Percentiles rank a stretch among this genome's conserved stretches.
These are phyloP conservation scores for Caenorhabditis sp. DNA, from an alignment of 2,888 invertebrate species.

Conservation along the genomic window DNA sequence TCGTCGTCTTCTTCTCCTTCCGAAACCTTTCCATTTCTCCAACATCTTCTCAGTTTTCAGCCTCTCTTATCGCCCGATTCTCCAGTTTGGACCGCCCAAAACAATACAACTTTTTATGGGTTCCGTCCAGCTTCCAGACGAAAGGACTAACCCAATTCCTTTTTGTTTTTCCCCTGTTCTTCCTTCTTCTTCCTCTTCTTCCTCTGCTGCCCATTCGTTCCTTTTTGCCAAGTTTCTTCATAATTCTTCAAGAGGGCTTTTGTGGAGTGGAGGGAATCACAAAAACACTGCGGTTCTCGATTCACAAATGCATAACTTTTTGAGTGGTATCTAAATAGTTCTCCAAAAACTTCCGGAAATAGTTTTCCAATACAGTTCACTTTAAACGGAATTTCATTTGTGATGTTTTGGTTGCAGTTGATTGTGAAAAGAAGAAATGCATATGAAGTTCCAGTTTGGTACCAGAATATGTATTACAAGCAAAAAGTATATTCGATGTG, in stretches of 20 bases:
- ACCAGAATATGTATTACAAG: no score
- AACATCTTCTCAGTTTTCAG: slow-evolving; percentile 47
- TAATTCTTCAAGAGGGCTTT: neutral
- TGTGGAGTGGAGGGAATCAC: no score
- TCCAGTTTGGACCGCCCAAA: slow-evolving; percentile 3
- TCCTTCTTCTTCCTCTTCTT: neutral
- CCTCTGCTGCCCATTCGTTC: slow-evolving; percentile 4
- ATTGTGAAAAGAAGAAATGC: no score
- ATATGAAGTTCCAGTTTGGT: no score
- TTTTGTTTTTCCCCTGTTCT: neutral
- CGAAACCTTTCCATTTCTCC: neutral
- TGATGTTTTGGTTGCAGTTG: no score
- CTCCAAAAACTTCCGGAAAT: neutral
- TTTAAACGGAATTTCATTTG: no score
- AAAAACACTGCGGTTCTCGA: slow-evolving; percentile 1
- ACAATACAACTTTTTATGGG: slow-evolving; percentile 53
- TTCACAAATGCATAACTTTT: slow-evolving; percentile 10
- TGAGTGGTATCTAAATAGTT: neutral
- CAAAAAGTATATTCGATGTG: no score
- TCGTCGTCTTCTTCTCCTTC: neutral
- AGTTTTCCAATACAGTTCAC: no score
- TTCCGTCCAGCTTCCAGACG: neutral
- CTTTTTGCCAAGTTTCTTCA: neutral
- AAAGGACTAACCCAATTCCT: neutral
- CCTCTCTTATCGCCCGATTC: slow-evolving; percentile 5